These are phyloP conservation scores for Dermochelys coriacea DNA, from an alignment of 2,797 vertebrate species.

Conservation along the genomic window DNA sequence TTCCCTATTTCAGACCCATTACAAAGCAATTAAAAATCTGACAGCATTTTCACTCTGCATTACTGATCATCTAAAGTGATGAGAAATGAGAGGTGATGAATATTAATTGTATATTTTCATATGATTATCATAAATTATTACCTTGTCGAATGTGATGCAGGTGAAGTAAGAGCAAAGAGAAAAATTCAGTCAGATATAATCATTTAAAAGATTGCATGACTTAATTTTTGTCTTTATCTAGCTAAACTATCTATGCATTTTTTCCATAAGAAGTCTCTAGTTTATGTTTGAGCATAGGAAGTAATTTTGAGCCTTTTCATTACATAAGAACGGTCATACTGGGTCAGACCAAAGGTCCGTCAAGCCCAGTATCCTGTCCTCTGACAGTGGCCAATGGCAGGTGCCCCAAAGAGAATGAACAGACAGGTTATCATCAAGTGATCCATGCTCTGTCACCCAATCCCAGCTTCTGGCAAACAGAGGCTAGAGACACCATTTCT, in stretches of 20 bases:
- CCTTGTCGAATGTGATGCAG: constrained; percentile 84
- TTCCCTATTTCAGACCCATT: constrained; percentile 91
- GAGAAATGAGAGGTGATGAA: constrained; percentile 89
- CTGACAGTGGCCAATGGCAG: too few species aligned
- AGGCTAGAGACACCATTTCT: too few species aligned
- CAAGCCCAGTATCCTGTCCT: too few species aligned
- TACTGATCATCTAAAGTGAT: constrained; percentile 89
- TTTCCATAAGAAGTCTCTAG: neutral
- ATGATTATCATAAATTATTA: constrained; percentile 91
- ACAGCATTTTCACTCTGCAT: constrained; percentile 91
- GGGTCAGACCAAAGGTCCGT: too few species aligned
- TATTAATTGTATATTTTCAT: constrained; percentile 91
- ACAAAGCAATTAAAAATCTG: constrained; percentile 92
- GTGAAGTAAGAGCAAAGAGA: constrained; percentile 78
- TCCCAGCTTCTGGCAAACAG: too few species aligned
- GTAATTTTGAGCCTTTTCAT: neutral
- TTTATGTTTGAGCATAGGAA: constrained; percentile 1
- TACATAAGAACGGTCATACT: neutral
- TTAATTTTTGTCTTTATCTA: constrained; percentile 62
- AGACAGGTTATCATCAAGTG: too few species aligned
- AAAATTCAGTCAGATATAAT: constrained; percentile 81
- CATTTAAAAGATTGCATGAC: constrained; percentile 78
- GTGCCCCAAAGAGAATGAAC: too few species aligned
- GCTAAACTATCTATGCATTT: neutral
- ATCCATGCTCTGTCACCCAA: too few species aligned